Evolutionary conservation across 1,140 invertebrate species (phyloP).

Genomic region (Drosophila ficusphila): DNA sequence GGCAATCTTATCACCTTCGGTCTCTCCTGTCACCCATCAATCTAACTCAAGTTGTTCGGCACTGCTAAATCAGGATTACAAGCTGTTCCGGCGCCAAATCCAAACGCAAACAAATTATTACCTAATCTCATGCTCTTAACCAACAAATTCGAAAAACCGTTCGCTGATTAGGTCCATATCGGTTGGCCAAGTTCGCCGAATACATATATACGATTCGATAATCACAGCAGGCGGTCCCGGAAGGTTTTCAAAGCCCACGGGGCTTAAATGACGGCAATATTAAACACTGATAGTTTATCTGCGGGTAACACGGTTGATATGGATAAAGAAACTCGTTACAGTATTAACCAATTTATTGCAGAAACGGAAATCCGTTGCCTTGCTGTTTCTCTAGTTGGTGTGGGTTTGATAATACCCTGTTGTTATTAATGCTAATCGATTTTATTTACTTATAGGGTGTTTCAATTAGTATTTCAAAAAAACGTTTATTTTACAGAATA

Average conservation of each 20-base stretch:
- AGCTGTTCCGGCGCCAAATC: constrained; percentile 26
- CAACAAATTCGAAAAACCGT: background rate
- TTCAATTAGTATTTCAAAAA: too few species aligned
- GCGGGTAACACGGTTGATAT: background rate
- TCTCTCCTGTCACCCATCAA: constrained; percentile 30
- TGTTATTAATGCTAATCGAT: too few species aligned
- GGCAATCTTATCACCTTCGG: constrained; percentile 24
- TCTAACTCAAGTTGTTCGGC: background rate
- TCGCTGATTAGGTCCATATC: constrained; percentile 17
- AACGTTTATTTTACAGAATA: background rate
- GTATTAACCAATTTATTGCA: constrained; percentile 41
- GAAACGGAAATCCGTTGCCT: background rate
- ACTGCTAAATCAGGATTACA: constrained; percentile 31
- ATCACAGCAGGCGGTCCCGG: constrained; percentile 41
- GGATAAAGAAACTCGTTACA: background rate
- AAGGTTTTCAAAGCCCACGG: constrained; percentile 6
- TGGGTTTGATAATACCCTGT: background rate
- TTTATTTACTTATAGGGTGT: too few species aligned
- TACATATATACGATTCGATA: constrained; percentile 14
- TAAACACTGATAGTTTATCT: constrained; percentile 50
- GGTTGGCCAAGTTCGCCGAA: constrained; percentile 11
- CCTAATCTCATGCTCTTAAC: constrained; percentile 30
- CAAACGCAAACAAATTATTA: constrained; percentile 28
- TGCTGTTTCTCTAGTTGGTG: too few species aligned
- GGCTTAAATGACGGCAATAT: constrained; percentile 23